A percentile compares a stretch with the other conserved stretches of the same genome.
These are phyloP conservation scores for Adelges cooleyi DNA, from an alignment of 1,140 invertebrate species.

Conservation along the genomic window DNA sequence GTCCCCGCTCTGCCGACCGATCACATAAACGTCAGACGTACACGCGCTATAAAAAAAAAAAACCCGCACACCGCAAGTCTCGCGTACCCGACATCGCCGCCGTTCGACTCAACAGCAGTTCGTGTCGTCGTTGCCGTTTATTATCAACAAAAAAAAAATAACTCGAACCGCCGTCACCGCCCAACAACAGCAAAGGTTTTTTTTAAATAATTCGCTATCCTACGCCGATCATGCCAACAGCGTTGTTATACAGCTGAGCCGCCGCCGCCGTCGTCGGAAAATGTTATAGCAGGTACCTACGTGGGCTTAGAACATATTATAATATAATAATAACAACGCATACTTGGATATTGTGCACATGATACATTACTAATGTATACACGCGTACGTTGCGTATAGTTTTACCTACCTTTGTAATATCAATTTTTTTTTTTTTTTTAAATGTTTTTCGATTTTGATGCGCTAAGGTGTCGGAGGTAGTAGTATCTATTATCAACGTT, in stretches of 20 bases:
- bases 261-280: background rate
- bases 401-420: too few species aligned
- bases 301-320: background rate
- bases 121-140: background rate
- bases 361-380: too few species aligned
- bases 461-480: too few species aligned
- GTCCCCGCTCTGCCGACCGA: background rate
- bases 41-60: background rate
- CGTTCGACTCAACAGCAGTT: background rate
- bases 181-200: background rate
- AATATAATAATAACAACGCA: too few species aligned
- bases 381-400: background rate
- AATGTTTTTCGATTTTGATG: too few species aligned
- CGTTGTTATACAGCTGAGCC: background rate
- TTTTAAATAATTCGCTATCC: background rate
- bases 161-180: too few species aligned
- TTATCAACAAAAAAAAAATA: too few species aligned
- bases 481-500: too few species aligned
- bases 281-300: conserved; percentile 27
- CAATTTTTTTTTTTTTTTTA: too few species aligned
- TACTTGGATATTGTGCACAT: too few species aligned
- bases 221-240: conserved; percentile 3
- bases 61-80: background rate
- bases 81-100: background rate
- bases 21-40: background rate